phyloP scores from a whole-genome alignment of 2,888 invertebrate species.

The Sipha maydis region DNA sequence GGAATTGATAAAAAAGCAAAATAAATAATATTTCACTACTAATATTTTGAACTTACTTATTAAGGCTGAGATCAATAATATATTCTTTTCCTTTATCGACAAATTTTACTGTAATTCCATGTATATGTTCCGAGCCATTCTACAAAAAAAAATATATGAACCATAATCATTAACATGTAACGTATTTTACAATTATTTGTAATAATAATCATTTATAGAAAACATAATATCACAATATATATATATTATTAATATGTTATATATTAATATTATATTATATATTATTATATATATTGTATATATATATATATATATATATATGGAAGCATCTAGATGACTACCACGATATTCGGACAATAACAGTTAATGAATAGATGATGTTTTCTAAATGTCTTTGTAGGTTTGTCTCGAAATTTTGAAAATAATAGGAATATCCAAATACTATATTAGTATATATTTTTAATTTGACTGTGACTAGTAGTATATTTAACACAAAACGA shows the following conservation, averaged over 20 bases:
- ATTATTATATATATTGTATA: too few relatives aligned
- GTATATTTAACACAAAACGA: background rate
- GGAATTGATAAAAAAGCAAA: slow-evolving; percentile 62
- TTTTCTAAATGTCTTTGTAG: background rate
- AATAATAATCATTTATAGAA: background rate
- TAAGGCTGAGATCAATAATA: slow-evolving; percentile 78
- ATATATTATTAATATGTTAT: too few relatives aligned
- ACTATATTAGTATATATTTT: background rate
- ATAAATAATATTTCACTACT: background rate
- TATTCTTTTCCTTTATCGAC: slow-evolving; percentile 76
- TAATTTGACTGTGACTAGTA: background rate
- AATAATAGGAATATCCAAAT: too few relatives aligned
- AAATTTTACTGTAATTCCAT: slow-evolving; percentile 74
- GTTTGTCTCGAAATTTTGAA: background rate
- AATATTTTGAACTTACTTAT: slow-evolving; percentile 68
- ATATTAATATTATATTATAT: too few relatives aligned
- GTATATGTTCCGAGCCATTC: slow-evolving; percentile 70
- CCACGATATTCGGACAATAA: background rate
- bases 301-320: too few relatives aligned
- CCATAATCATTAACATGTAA: background rate
- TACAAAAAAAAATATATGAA: slow-evolving; percentile 66
- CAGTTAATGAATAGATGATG: background rate
- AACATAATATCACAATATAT: too few relatives aligned
- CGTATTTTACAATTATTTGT: background rate
- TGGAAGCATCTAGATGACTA: background rate